phyloP scores from a whole-genome alignment of 2,797 vertebrate genomes.

The Enoplosus armatus region DNA sequence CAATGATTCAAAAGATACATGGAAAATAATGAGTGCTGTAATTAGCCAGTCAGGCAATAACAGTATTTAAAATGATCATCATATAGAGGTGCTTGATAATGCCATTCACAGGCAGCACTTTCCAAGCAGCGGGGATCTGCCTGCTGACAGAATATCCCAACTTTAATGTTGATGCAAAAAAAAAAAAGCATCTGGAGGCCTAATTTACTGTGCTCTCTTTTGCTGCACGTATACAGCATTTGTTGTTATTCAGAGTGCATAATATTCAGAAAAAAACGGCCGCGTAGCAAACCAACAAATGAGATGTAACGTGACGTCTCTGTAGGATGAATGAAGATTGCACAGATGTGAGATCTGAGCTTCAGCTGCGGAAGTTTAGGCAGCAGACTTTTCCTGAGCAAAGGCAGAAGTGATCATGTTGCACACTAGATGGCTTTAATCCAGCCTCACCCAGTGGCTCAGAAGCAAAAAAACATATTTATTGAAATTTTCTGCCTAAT shows the following conservation, averaged over 20 bases:
- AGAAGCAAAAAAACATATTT: conserved; percentile 83
- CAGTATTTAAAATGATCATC: conserved; percentile 80
- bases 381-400: conserved; percentile 55
- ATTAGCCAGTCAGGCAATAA: conserved; percentile 84
- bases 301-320: conserved; percentile 36
- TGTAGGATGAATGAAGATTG: conserved; percentile 35
- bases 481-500: conserved; percentile 86
- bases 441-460: conserved; percentile 71
- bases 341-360: conserved; percentile 51
- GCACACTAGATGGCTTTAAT: conserved; percentile 52
- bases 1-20: conserved; percentile 90
- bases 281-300: conserved; percentile 26
- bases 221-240: conserved; percentile 35
- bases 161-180: conserved; percentile 23
- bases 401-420: conserved; percentile 54
- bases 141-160: conserved; percentile 44
- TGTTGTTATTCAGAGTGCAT: conserved; percentile 18
- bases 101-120: conserved; percentile 71
- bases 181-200: conserved; percentile 29
- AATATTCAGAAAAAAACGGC: conserved; percentile 17
- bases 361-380: conserved; percentile 35
- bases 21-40: conserved; percentile 86
- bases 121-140: conserved; percentile 42
- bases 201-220: conserved; percentile 33
- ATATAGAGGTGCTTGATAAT: conserved; percentile 77